phyloP scores from a whole-genome alignment of 2,113 vertebrate species.

The Suncus etruscus region DNA sequence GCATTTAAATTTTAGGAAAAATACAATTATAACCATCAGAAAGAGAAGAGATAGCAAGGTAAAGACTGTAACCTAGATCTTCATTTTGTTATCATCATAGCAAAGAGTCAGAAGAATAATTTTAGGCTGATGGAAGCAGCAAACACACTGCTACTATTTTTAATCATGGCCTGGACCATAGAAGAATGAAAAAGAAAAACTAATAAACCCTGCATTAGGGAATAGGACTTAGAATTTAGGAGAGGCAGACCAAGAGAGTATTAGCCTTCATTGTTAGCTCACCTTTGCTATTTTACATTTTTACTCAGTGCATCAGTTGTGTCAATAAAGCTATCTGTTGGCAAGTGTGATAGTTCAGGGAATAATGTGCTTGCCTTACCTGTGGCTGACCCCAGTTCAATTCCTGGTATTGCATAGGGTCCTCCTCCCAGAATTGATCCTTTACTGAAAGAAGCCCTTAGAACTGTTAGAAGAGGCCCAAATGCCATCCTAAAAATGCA shows the following conservation, averaged over 20 bases:
- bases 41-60: neutral
- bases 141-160: conserved; percentile 15
- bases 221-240: neutral
- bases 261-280: neutral
- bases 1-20: neutral
- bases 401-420: no score
- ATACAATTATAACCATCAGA: neutral
- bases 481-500: no score
- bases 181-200: conserved; percentile 22
- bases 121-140: neutral
- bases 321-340: neutral
- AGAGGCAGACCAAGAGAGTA: neutral
- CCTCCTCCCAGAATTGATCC: no score
- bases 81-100: neutral
- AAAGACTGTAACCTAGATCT: neutral
- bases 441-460: no score
- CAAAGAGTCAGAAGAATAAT: neutral
- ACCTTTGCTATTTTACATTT: neutral
- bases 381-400: no score
- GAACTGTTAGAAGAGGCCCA: no score
- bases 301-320: neutral
- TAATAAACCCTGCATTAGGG: neutral
- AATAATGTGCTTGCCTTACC: no score
- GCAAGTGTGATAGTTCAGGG: no score
- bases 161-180: neutral